Evolutionary conservation across 2,797 vertebrate species (phyloP).

Genomic region (Melanotaenia trifasciata): DNA sequence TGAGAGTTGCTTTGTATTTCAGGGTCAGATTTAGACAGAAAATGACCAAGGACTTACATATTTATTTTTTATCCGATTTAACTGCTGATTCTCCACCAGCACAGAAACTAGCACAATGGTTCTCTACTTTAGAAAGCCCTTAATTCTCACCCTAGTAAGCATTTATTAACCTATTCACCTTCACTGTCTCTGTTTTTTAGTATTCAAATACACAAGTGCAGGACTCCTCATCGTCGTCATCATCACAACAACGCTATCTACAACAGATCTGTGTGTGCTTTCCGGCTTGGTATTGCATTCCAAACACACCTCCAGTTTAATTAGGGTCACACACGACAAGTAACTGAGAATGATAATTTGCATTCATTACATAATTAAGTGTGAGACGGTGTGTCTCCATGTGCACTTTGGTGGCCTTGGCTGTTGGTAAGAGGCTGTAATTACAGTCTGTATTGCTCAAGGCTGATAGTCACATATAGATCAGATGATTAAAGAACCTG

Average conservation of each 20-base stretch:
- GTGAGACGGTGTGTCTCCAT: conserved; percentile 13
- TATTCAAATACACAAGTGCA: not conserved
- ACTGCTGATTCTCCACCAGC: too few species aligned
- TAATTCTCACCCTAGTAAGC: not conserved
- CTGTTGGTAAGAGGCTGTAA: conserved; percentile 28
- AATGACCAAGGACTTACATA: too few species aligned
- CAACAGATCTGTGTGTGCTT: conserved; percentile 8
- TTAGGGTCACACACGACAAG: conserved; percentile 38
- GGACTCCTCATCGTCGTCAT: not conserved
- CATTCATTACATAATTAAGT: conserved; percentile 41
- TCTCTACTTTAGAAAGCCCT: not conserved
- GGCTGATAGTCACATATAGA: not conserved
- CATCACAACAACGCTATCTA: not conserved
- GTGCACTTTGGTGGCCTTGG: conserved; percentile 15
- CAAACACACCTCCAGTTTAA: conserved; percentile 43
- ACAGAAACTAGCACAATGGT: too few species aligned
- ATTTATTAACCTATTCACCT: not conserved
- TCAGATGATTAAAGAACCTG: conserved; percentile 23
- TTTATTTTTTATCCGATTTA: too few species aligned
- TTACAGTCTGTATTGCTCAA: conserved; percentile 26
- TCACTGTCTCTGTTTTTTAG: not conserved
- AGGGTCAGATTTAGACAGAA: too few species aligned
- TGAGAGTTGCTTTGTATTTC: too few species aligned
- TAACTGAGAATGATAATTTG: conserved; percentile 40
- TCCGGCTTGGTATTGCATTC: conserved; percentile 13